A percentile compares a stretch with the other conserved stretches of the same genome.
Evolutionary conservation across 2,797 vertebrate species (phyloP).

Genomic region (Cyprinodon diabolis): DNA sequence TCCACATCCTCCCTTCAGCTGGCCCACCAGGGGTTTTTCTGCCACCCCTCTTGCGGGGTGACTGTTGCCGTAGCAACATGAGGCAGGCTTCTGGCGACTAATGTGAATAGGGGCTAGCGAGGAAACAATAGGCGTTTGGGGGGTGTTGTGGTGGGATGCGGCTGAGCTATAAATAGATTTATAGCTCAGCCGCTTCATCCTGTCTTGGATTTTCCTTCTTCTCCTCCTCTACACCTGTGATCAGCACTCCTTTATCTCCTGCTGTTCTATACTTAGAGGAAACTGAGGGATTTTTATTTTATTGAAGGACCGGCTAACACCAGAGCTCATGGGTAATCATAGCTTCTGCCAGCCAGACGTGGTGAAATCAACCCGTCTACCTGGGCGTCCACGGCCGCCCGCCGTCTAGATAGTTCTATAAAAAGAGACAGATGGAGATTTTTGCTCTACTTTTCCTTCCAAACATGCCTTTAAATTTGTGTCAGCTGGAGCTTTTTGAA

Average conservation of each 20-base stretch:
- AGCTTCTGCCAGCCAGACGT: slow-evolving; percentile 30
- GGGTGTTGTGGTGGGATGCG: slow-evolving; percentile 50
- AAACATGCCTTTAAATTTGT: slow-evolving; percentile 19
- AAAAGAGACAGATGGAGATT: not conserved
- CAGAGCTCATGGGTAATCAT: slow-evolving; percentile 1
- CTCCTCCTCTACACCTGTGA: slow-evolving; percentile 28
- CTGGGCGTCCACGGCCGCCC: not conserved
- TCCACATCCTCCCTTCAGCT: slow-evolving; percentile 20
- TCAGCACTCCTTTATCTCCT: slow-evolving; percentile 9
- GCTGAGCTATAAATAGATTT: slow-evolving; percentile 71
- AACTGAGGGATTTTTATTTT: slow-evolving; percentile 11
- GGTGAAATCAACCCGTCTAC: slow-evolving; percentile 55
- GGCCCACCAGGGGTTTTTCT: slow-evolving; percentile 38
- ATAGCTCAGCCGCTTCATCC: slow-evolving; percentile 37
- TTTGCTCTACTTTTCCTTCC: not conserved
- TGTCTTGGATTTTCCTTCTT: slow-evolving; percentile 15
- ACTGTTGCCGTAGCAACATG: slow-evolving; percentile 81
- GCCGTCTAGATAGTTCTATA: slow-evolving; percentile 5
- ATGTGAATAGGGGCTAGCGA: slow-evolving; percentile 66
- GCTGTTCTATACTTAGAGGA: slow-evolving; percentile 2
- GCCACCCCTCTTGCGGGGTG: slow-evolving; percentile 61
- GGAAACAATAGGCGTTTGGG: slow-evolving; percentile 72
- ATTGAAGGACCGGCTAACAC: not conserved
- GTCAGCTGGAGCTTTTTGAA: slow-evolving; percentile 8
- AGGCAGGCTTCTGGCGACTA: slow-evolving; percentile 84